phyloP scores from a whole-genome alignment of 2,113 vertebrate genomes.

The Carassius carassius region DNA sequence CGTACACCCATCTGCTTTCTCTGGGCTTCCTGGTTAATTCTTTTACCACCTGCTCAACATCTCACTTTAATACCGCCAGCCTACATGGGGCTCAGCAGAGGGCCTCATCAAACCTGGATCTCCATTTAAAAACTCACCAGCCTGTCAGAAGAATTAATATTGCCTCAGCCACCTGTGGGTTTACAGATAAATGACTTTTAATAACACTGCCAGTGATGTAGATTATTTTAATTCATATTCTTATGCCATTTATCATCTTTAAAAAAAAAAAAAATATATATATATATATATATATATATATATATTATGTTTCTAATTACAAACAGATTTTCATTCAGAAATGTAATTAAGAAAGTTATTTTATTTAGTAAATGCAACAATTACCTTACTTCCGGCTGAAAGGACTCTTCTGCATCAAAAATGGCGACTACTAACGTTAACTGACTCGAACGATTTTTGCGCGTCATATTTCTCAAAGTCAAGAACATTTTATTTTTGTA shows the following conservation, averaged over 20 bases:
- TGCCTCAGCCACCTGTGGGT: slow-evolving; percentile 26
- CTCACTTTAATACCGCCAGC: not conserved
- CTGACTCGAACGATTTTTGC: too few species aligned
- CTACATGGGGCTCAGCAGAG: slow-evolving; percentile 33
- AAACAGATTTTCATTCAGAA: not conserved
- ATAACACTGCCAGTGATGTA: slow-evolving; percentile 11
- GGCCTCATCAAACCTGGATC: slow-evolving; percentile 44
- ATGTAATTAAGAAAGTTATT: not conserved
- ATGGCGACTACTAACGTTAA: too few species aligned
- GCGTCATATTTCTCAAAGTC: not conserved
- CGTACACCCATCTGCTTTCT: slow-evolving; percentile 60
- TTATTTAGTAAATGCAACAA: not conserved
- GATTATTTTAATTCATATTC: not conserved
- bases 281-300: too few species aligned
- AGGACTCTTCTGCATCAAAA: not conserved
- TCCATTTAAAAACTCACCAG: slow-evolving; percentile 47
- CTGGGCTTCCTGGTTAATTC: slow-evolving; percentile 60
- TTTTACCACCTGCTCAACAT: slow-evolving; percentile 63
- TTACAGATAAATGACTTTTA: slow-evolving; percentile 38
- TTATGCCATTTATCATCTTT: not conserved
- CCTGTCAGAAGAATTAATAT: slow-evolving; percentile 41
- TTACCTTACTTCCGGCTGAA: not conserved
- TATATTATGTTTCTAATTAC: not conserved
- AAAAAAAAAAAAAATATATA: too few species aligned
- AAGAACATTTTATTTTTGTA: not conserved